These are phyloP conservation scores for Standfussiana lucernea DNA, from an alignment of 2,888 invertebrate species.

Conservation along the genomic window DNA sequence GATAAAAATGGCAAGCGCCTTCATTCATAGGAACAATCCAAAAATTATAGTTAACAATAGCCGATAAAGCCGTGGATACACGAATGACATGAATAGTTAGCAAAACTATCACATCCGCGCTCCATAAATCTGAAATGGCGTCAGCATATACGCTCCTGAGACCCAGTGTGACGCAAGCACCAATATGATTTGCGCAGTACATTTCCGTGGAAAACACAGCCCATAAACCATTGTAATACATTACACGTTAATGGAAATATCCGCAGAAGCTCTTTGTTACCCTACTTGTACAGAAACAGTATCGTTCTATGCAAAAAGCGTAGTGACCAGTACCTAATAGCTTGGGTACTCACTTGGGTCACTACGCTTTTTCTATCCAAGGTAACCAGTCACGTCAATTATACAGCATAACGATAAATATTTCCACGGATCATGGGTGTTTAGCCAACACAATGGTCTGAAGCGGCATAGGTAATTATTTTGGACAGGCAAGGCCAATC, in stretches of 20 bases:
- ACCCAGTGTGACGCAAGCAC: constrained; percentile 72
- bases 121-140: constrained; percentile 69
- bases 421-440: constrained; percentile 85
- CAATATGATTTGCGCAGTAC: constrained; percentile 74
- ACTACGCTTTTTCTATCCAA: too few species aligned
- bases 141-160: constrained; percentile 68
- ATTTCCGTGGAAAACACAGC: constrained; percentile 72
- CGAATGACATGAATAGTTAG: constrained; percentile 66
- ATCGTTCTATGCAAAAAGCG: constrained; percentile 68
- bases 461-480: constrained; percentile 76
- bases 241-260: constrained; percentile 54
- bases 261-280: constrained; percentile 72
- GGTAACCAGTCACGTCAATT: constrained; percentile 79
- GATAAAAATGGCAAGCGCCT: constrained; percentile 41
- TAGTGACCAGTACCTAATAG: constrained; percentile 70
- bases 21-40: constrained; percentile 55
- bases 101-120: constrained; percentile 74
- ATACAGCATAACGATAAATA: constrained; percentile 79
- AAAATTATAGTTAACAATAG: constrained; percentile 64
- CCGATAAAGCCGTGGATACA: constrained; percentile 58
- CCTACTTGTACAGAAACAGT: constrained; percentile 58
- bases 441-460: constrained; percentile 77
- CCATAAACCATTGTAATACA: constrained; percentile 55
- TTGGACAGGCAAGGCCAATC: constrained; percentile 79
- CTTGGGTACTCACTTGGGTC: too few species aligned